A percentile compares a stretch with the other conserved stretches of the same genome.
Conservation (phyloP, 2,113 vertebrate species). For the Silurus asotus region DNA sequence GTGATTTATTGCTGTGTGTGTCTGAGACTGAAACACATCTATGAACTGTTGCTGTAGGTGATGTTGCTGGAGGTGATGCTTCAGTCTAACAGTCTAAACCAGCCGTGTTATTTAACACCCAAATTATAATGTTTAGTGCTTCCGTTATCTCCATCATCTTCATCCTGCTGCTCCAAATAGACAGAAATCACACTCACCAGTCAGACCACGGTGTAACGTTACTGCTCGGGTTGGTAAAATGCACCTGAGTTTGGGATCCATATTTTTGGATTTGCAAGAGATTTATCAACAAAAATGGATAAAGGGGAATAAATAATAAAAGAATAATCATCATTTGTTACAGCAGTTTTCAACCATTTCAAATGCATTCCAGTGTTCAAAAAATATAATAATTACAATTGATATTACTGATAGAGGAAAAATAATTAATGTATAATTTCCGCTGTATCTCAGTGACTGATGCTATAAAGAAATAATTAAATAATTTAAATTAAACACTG, state of each 20-base stretch:
- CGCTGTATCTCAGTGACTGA: too few relatives aligned
- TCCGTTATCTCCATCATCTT: not conserved
- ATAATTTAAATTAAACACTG: too few relatives aligned
- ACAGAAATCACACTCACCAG: not conserved
- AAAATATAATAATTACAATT: too few relatives aligned
- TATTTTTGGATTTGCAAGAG: not conserved
- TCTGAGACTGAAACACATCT: too few relatives aligned
- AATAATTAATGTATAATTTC: too few relatives aligned
- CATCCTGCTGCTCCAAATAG: not conserved
- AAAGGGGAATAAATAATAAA: too few relatives aligned
- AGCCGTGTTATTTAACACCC: conserved; percentile 10
- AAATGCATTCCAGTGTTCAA: too few relatives aligned
- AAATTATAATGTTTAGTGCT: conserved; percentile 25
- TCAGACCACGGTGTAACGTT: not conserved
- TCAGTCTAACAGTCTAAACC: not conserved
- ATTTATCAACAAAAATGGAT: too few relatives aligned
- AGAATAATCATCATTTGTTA: too few relatives aligned
- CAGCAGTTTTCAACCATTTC: too few relatives aligned
- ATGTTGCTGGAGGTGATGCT: not conserved
- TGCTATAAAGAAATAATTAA: too few relatives aligned
- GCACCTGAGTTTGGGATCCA: not conserved
- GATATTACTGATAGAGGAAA: too few relatives aligned
- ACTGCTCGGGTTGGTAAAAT: not conserved
- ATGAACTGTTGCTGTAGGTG: not conserved
- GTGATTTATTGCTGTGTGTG: not conserved